Evolutionary conservation across 2,797 vertebrate genomes (phyloP).

Genomic region (Rhinatrema bivittatum): DNA sequence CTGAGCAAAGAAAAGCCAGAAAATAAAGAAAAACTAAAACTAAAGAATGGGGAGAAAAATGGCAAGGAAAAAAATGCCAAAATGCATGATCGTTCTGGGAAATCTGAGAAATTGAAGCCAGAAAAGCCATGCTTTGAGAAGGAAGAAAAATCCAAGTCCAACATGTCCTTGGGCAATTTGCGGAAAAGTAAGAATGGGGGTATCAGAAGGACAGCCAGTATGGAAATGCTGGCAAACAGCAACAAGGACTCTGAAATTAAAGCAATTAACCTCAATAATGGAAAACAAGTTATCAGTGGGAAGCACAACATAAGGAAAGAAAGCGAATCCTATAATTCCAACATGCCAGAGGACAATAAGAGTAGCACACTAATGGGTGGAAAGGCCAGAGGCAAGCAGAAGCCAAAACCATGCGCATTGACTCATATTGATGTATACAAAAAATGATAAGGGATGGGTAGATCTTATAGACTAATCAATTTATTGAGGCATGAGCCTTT

Average conservation of each 20-base stretch:
- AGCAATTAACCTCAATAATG: slow-evolving; percentile 50
- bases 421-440: slow-evolving; percentile 87
- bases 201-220: neutral
- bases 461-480: too few species aligned
- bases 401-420: slow-evolving; percentile 52
- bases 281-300: slow-evolving; percentile 35
- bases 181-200: slow-evolving; percentile 42
- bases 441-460: too few species aligned
- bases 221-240: slow-evolving; percentile 22
- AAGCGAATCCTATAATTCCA: slow-evolving; percentile 30
- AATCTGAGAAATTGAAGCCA: slow-evolving; percentile 44
- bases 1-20: slow-evolving; percentile 29
- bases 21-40: slow-evolving; percentile 20
- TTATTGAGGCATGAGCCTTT: too few species aligned
- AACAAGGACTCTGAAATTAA: slow-evolving; percentile 47
- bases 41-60: slow-evolving; percentile 36
- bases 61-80: slow-evolving; percentile 44
- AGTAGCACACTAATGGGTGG: slow-evolving; percentile 34
- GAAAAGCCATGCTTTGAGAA: slow-evolving; percentile 41
- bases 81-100: slow-evolving; percentile 36
- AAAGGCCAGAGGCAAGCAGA: slow-evolving; percentile 1
- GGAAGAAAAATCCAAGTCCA: slow-evolving; percentile 44
- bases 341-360: slow-evolving; percentile 40
- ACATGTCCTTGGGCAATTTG: slow-evolving; percentile 18
- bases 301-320: slow-evolving; percentile 20